Conservation (phyloP, 2,113 vertebrate genomes). For the Daphoenositta chrysoptera region DNA sequence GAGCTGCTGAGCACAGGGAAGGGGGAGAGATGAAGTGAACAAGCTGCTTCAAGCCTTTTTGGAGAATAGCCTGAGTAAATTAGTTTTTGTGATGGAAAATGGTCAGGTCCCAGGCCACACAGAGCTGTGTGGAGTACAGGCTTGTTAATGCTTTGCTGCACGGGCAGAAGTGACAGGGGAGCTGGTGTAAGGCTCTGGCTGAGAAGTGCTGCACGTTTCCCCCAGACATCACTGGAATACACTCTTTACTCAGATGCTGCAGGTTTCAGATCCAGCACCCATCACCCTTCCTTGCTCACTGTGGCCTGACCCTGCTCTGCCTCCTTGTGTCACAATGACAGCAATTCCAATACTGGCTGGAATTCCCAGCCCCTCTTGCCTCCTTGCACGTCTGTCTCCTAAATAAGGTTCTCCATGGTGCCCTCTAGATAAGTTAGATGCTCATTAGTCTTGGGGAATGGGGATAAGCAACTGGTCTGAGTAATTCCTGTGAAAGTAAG, state of each 20-base stretch:
- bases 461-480: not conserved
- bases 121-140: not conserved
- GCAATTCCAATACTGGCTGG: not conserved
- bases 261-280: not conserved
- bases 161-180: not conserved
- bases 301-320: not conserved
- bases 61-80: not conserved
- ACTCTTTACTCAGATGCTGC: not conserved
- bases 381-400: not conserved
- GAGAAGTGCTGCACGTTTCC: not conserved
- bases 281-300: rapidly evolving
- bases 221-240: not conserved
- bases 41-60: not conserved
- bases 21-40: not conserved
- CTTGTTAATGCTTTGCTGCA: not conserved
- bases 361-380: not conserved
- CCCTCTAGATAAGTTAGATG: not conserved
- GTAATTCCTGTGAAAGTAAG: not conserved
- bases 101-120: not conserved
- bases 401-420: not conserved
- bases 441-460: not conserved
- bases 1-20: not conserved
- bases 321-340: not conserved
- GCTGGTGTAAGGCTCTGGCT: not conserved
- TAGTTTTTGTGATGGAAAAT: not conserved